Evolutionary conservation across 2,113 vertebrate genomes (phyloP).

Genomic region (Entosphenus tridentatus): DNA sequence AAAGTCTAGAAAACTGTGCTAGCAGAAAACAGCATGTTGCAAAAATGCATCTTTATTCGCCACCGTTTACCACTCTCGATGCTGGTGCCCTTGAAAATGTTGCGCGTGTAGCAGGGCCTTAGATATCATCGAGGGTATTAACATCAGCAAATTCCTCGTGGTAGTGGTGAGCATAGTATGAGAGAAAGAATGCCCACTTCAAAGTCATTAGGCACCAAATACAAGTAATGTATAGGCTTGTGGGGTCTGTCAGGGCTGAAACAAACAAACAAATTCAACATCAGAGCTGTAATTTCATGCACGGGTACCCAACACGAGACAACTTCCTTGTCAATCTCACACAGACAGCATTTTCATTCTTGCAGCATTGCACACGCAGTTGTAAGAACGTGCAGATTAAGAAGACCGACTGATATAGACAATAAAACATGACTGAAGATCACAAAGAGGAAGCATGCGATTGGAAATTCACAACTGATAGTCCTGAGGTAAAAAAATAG

Average conservation of each 20-base stretch:
- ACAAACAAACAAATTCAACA: constrained; percentile 3
- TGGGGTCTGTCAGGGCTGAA: constrained; percentile 42
- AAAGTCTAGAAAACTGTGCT: too few species aligned
- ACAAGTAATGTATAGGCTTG: constrained; percentile 49
- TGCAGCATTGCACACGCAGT: neutral
- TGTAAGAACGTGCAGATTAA: neutral
- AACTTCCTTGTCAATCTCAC: neutral
- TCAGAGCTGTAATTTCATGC: too few species aligned
- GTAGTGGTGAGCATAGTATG: constrained; percentile 41
- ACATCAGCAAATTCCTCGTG: constrained; percentile 62
- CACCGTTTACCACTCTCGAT: too few species aligned
- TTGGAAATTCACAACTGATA: too few species aligned
- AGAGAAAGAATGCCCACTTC: constrained; percentile 57
- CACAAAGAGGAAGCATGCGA: too few species aligned
- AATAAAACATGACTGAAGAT: neutral
- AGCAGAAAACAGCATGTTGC: too few species aligned
- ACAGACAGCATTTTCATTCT: neutral
- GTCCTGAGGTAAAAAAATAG: too few species aligned
- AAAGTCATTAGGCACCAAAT: constrained; percentile 69
- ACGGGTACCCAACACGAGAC: too few species aligned
- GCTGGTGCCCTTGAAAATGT: too few species aligned
- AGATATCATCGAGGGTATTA: constrained; percentile 78
- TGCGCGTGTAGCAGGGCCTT: constrained; percentile 9
- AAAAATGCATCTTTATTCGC: too few species aligned
- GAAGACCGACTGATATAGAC: neutral